A percentile compares a stretch with the other conserved stretches of the same genome.
Evolutionary conservation across 1,140 invertebrate genomes (phyloP).

Genomic region (Listronotus bonariensis): DNA sequence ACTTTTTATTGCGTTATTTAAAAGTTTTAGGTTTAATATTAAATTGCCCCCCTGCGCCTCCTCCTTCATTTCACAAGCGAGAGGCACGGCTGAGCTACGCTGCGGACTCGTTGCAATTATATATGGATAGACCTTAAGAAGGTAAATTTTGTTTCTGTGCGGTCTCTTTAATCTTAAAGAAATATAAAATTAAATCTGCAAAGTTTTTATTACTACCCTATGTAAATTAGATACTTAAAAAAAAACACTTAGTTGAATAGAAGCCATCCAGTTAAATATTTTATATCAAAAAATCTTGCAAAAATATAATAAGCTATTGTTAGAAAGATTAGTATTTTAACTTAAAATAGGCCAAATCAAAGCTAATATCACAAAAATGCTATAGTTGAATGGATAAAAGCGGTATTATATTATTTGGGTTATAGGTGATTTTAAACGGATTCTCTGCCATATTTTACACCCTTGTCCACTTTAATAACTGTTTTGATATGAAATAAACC

Average conservation of each 20-base stretch:
- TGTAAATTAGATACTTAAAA: constrained; percentile 17
- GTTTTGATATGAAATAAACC: constrained; percentile 33
- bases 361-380: constrained; percentile 16
- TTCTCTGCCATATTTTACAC: constrained; percentile 32
- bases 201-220: constrained; percentile 3
- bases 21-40: too few relatives aligned
- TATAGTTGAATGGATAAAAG: constrained; percentile 15
- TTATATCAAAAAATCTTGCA: neutral
- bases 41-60: too few relatives aligned
- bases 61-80: too few relatives aligned
- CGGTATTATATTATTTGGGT: constrained; percentile 1
- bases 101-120: too few relatives aligned
- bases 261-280: constrained; percentile 17
- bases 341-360: constrained; percentile 27
- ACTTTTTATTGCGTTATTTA: too few relatives aligned
- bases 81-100: too few relatives aligned
- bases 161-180: too few relatives aligned
- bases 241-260: constrained; percentile 10
- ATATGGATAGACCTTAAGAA: too few relatives aligned
- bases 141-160: too few relatives aligned
- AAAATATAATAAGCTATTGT: constrained; percentile 16
- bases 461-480: constrained; percentile 32
- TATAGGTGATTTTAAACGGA: constrained; percentile 21
- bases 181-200: too few relatives aligned
- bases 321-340: constrained; percentile 25